phyloP scores from a whole-genome alignment of 2,888 invertebrate species.

The Lithosia quadra region DNA sequence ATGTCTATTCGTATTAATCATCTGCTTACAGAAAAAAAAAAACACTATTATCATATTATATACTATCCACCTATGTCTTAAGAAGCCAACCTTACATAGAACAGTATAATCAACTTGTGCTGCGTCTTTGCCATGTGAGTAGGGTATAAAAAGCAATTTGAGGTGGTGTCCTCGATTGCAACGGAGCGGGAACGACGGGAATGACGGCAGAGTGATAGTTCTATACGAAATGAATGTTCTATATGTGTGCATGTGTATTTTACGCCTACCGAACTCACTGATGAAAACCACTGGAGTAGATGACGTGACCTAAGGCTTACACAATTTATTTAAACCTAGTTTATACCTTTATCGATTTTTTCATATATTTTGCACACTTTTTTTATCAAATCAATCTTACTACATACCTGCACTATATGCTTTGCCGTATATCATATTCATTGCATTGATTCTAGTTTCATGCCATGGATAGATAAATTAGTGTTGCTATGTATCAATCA shows the following conservation, averaged over 20 bases:
- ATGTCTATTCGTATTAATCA: neutral
- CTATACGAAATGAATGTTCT: slow-evolving; percentile 4
- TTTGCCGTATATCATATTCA: too few species aligned
- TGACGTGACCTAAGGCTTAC: neutral
- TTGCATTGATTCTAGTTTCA: too few species aligned
- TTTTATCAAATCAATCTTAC: too few species aligned
- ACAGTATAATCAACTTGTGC: neutral
- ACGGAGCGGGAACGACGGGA: neutral
- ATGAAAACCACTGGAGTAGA: slow-evolving; percentile 1
- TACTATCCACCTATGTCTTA: neutral
- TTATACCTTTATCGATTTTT: too few species aligned
- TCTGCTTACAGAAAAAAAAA: too few species aligned
- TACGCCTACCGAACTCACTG: neutral
- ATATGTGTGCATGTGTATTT: neutral
- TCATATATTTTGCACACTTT: too few species aligned
- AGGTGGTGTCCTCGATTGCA: neutral
- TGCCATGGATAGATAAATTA: too few species aligned
- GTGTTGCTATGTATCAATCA: too few species aligned
- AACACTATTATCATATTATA: neutral
- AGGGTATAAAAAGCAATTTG: slow-evolving; percentile 12
- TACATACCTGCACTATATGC: too few species aligned
- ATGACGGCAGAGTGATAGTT: neutral
- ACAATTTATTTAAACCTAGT: neutral
- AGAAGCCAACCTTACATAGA: neutral
- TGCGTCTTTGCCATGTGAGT: neutral